Evolutionary conservation across 2,888 invertebrate species (phyloP), one percentile per base, ranked within the genome.

Genomic region (Clitarchus hookeri): DNA sequence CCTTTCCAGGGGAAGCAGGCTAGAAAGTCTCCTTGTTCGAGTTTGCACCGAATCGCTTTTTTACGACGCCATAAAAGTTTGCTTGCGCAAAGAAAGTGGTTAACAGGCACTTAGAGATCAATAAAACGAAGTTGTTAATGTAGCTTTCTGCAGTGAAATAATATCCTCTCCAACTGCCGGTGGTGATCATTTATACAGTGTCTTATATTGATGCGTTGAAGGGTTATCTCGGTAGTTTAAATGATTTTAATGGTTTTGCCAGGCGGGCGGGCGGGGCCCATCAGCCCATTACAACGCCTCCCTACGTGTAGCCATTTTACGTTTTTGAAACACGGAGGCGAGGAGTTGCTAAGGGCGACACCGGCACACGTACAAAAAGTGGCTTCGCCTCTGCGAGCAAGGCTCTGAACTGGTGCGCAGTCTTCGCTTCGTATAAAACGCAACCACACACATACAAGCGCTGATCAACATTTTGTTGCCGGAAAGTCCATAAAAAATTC

Each of bases 221-320:
- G 65, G 65, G 19, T 65, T 65, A 65, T 65, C 65, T n/a, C n/a
- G 65, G n/a, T n/a, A 65, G 65, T 65, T 65, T 65, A 65, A 65
- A 65, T n/a, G 65, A 11, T 23, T 65, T 19, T 65, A 65, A 65
- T 65, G 65, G 65, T 65, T 65, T 19, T 19, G 16, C 65, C 19
- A 65, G 6, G n/a, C n/a, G 6, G 16, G 65, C 8, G 16, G 65
- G 65, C 65, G 65, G 65, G 16, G 65, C 19, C 65, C 65, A 65
- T 23, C 11, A 23, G 12, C 65, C 65, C 65, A 65, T 65, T 65
- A 65, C 6, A 65, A n/a, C 65, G 65, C n/a, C 65, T 65, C 11
- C n/a, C 65, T 65, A 23, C 65, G n/a, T 23, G 65, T 11, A 65
- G 4, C 53, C n/a, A 19, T 65, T 19, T 19, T n/a, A n/a, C 65